Conservation (phyloP, 1,140 invertebrate species). For the Reticulitermes speratus region DNA sequence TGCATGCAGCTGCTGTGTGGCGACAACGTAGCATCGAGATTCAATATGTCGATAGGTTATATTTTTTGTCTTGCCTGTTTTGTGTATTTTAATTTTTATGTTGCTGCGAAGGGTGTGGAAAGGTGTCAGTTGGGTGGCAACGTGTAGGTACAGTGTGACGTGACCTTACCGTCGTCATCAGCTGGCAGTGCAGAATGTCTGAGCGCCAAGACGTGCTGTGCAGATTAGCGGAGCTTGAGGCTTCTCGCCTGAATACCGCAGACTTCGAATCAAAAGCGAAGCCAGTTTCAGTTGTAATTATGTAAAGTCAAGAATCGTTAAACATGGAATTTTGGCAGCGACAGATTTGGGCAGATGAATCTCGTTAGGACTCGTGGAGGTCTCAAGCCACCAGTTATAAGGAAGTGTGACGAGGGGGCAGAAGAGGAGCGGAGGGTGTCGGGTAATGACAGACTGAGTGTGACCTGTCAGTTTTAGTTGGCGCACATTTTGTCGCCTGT, state of each 20-base stretch:
- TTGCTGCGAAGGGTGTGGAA: too few species aligned
- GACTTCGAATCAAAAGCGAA: not conserved
- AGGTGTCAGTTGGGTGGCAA: too few species aligned
- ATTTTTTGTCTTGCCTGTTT: too few species aligned
- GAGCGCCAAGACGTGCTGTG: not conserved
- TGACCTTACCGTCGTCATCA: too few species aligned
- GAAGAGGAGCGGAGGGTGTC: not conserved
- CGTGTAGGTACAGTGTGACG: too few species aligned
- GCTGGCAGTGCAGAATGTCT: too few species aligned
- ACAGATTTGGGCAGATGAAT: slow-evolving; percentile 6
- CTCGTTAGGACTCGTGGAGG: not conserved
- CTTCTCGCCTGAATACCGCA: not conserved
- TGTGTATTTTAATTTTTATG: too few species aligned
- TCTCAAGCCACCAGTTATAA: not conserved
- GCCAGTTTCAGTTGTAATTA: not conserved
- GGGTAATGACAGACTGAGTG: not conserved
- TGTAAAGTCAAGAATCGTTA: not conserved
- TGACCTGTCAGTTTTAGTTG: not conserved
- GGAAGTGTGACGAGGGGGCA: not conserved
- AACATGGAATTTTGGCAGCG: not conserved
- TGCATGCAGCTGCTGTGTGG: too few species aligned
- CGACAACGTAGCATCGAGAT: too few species aligned
- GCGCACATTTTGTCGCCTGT: not conserved
- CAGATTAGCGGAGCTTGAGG: not conserved
- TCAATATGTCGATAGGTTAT: too few species aligned